Evolutionary conservation across 2,888 invertebrate genomes (phyloP).

Genomic region (Temnothorax unifasciatus): DNA sequence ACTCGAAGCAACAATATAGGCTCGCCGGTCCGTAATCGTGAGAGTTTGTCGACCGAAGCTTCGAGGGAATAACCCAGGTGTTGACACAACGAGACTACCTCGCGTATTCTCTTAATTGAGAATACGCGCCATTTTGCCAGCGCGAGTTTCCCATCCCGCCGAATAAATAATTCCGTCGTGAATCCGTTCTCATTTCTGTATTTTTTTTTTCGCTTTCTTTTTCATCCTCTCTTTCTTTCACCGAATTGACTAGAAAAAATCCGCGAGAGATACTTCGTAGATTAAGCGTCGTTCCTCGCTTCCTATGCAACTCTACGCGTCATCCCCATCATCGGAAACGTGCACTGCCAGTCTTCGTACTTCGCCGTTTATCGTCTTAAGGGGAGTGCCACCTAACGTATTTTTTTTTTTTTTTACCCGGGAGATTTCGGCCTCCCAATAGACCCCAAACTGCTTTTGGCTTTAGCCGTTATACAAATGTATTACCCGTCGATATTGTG

Average conservation of each 20-base stretch:
- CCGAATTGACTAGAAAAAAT: conserved; percentile 82
- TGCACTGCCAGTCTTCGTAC: conserved; percentile 70
- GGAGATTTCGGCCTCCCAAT: conserved; percentile 27
- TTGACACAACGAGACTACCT: conserved; percentile 42
- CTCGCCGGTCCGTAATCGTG: conserved; percentile 61
- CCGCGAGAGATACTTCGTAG: conserved; percentile 68
- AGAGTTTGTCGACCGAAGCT: conserved; percentile 60
- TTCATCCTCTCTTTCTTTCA: conserved; percentile 44
- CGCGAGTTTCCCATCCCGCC: conserved; percentile 12
- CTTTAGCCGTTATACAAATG: conserved; percentile 73
- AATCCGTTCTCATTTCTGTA: conserved; percentile 15
- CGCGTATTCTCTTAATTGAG: conserved; percentile 23
- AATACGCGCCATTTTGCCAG: conserved; percentile 44
- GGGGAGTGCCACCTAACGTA: conserved; percentile 38
- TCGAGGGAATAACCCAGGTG: conserved; percentile 20
- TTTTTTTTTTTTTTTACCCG: conserved; percentile 38
- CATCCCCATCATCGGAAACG: conserved; percentile 62
- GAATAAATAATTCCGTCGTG: conserved; percentile 35
- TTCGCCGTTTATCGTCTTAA: conserved; percentile 59
- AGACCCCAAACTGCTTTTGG: conserved; percentile 13
- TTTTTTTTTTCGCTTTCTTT: conserved; percentile 10
- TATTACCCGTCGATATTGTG: conserved; percentile 81
- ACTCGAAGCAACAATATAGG: conserved; percentile 66
- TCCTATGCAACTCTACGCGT: conserved; percentile 65
- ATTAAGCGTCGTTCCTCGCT: conserved; percentile 58